These are phyloP conservation scores for Hipposideros armiger DNA, from an alignment of 2,113 vertebrate species.

Conservation along the genomic window DNA sequence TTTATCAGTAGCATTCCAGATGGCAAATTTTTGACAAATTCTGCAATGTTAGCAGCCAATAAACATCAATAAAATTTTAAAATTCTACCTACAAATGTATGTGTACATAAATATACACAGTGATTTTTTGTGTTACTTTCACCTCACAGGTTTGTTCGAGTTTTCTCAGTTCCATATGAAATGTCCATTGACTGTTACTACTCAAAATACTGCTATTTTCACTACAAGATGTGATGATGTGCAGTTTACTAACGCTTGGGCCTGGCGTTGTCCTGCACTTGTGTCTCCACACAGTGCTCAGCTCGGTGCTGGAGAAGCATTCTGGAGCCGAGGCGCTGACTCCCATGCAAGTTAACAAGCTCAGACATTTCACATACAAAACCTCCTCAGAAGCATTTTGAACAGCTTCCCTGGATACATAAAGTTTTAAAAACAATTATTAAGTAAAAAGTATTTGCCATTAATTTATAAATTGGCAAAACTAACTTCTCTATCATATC, in stretches of 20 bases:
- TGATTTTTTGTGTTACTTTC: constrained; percentile 49
- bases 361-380: neutral
- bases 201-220: constrained; percentile 60
- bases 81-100: constrained; percentile 80
- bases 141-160: neutral
- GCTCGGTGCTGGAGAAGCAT: neutral
- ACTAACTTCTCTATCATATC: neutral
- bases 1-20: constrained; percentile 80
- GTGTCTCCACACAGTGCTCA: neutral
- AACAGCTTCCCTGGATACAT: neutral
- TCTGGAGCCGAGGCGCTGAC: neutral
- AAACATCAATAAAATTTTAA: constrained; percentile 83
- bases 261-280: neutral
- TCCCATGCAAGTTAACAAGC: neutral
- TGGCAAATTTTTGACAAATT: constrained; percentile 86
- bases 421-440: neutral
- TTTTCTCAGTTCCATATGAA: constrained; percentile 51
- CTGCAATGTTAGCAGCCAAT: constrained; percentile 83
- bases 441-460: neutral
- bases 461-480: neutral
- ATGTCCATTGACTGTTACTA: neutral
- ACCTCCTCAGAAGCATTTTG: neutral
- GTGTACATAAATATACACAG: constrained; percentile 41
- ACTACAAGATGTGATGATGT: neutral
- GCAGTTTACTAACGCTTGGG: constrained; percentile 50